Evolutionary conservation across 1,140 invertebrate genomes (phyloP).

Genomic region (Tribolium madens): DNA sequence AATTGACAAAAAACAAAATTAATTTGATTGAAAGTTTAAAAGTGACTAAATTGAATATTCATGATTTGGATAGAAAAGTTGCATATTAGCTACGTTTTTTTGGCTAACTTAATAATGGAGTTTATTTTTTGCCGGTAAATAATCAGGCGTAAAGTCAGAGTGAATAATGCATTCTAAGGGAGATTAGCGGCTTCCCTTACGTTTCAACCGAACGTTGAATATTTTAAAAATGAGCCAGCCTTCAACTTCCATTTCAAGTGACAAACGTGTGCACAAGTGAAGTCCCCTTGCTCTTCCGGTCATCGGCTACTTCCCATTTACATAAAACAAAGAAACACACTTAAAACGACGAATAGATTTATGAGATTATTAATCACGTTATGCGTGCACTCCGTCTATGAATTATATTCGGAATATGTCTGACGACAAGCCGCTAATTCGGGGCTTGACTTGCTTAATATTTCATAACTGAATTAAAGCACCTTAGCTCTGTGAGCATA

Average conservation of each 20-base stretch:
- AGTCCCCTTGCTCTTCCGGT: conserved; percentile 17
- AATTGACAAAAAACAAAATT: conserved; percentile 28
- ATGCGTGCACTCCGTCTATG: conserved; percentile 49
- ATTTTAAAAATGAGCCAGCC: conserved; percentile 27
- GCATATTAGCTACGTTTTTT: background rate
- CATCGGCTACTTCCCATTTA: conserved; percentile 24
- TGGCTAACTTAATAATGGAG: conserved; percentile 18
- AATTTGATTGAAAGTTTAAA: conserved; percentile 18
- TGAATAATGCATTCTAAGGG: conserved; percentile 32
- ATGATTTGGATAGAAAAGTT: conserved; percentile 11
- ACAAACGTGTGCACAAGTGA: conserved; percentile 2
- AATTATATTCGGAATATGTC: conserved; percentile 45
- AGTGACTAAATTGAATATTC: conserved; percentile 10
- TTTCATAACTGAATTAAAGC: conserved; percentile 55
- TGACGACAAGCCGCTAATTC: conserved; percentile 54
- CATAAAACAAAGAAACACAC: conserved; percentile 38
- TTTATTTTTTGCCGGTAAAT: conserved; percentile 30
- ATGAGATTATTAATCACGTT: conserved; percentile 29
- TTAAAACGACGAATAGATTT: conserved; percentile 34
- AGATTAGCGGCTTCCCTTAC: conserved; percentile 31
- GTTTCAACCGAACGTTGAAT: conserved; percentile 22
- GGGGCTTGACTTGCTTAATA: conserved; percentile 50
- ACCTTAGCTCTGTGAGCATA: conserved; percentile 53
- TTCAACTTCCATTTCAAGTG: conserved; percentile 31
- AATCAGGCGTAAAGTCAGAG: conserved; percentile 18